phyloP scores from a whole-genome alignment of 2,888 invertebrate species.

The Orgyia antiqua region DNA sequence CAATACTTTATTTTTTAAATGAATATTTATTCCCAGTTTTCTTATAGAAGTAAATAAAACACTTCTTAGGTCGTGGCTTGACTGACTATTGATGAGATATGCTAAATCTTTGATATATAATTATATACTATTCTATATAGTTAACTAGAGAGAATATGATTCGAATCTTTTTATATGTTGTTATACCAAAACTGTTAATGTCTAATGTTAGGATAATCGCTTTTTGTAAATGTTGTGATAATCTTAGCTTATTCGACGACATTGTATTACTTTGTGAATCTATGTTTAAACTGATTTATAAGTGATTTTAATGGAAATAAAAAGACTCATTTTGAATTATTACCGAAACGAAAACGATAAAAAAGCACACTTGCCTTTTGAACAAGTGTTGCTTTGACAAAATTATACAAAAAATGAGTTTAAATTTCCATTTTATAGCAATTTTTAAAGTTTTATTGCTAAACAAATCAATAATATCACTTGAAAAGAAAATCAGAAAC shows the following conservation, averaged over 20 bases:
- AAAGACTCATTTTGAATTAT: neutral
- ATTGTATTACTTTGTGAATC: conserved; percentile 16
- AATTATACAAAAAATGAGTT: too few relatives aligned
- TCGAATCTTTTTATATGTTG: conserved; percentile 59
- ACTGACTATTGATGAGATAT: conserved; percentile 40
- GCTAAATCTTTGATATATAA: conserved; percentile 28
- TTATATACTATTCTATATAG: conserved; percentile 27
- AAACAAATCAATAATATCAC: too few relatives aligned
- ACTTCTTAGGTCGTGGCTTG: conserved; percentile 40
- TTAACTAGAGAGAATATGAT: conserved; percentile 54
- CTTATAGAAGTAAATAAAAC: conserved; percentile 22
- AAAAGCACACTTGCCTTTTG: neutral
- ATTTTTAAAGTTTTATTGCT: too few relatives aligned
- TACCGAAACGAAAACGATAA: conserved; percentile 1
- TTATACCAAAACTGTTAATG: conserved; percentile 49
- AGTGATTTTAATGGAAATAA: neutral
- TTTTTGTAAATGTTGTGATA: conserved; percentile 53
- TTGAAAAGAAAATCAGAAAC: too few relatives aligned
- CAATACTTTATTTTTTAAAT: conserved; percentile 19
- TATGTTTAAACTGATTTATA: conserved; percentile 5
- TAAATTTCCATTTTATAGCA: too few relatives aligned
- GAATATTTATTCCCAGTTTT: conserved; percentile 24
- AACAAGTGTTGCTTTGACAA: neutral
- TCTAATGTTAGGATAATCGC: conserved; percentile 39
- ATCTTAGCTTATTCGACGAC: conserved; percentile 29